Evolutionary conservation across 2,113 vertebrate genomes (phyloP), one percentile per base, ranked within the genome.

Genomic region (Diphyllodes magnificus): DNA sequence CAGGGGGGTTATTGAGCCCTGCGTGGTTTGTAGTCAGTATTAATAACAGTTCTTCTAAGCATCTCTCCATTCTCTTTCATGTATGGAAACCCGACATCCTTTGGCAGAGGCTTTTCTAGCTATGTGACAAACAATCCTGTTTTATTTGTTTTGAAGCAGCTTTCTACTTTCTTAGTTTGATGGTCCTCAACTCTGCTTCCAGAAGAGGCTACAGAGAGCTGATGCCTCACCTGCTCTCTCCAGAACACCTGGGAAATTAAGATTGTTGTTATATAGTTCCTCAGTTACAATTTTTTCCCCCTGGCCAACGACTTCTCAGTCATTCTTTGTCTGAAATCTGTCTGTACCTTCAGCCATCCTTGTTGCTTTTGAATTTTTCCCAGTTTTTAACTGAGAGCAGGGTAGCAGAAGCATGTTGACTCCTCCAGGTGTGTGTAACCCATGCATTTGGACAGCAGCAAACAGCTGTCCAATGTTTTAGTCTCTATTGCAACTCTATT

Each of bases 231-330:
- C 53, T 63, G 22, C 35, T 51, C 30, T 47, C 53, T 69, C 23
- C 22, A 82, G 51, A 50, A 7, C 80, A 33, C 24, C 15, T 21
- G 14, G 8, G 18, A 56, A 11, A 27, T 23, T 69, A 47, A 80
- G 49, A 12, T 7, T 54, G 49, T 13, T 72, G 15, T n/a, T 21
- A 27, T 3, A 7, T 3, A 35, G 17, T 4, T n/a, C 16, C 23
- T 57, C 42, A 37, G 12, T 5, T 30, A 37, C 2, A 33, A 1
- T 0, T 4, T n/a, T 6, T 6, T 4, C 7, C 1, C 7, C 17
- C 22, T 15, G 64, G 11, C 13, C 17, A 63, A 57, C 17, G 39
- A 22, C 19, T 85, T 4, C 28, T 63, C n/a, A 33, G 22, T 40
- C 60, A 54, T 71, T 70, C 35, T 33, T 88, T 14, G 4, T 21